Evolutionary conservation across 2,797 vertebrate genomes (phyloP).

Genomic region (Botia kubotai): DNA sequence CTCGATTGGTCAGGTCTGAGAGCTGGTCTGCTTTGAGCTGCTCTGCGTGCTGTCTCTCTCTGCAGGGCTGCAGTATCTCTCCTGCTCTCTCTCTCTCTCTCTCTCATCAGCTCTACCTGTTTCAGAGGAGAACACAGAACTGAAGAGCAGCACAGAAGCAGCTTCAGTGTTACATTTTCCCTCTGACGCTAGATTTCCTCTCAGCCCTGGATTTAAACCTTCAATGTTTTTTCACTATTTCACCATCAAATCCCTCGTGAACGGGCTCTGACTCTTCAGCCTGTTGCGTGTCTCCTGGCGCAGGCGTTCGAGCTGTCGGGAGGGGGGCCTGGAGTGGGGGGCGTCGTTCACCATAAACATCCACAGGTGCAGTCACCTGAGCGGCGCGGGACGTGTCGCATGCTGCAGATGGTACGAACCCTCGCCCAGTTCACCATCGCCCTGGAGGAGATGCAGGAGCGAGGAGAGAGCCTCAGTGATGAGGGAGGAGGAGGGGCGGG

Average conservation of each 20-base stretch:
- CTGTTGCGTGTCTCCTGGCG: conserved; percentile 19
- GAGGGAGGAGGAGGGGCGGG: conserved; percentile 71
- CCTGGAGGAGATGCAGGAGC: conserved; percentile 96
- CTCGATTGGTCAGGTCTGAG: conserved; percentile 63
- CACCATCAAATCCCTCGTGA: neutral
- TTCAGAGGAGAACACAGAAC: neutral
- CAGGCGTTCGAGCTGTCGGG: conserved; percentile 3
- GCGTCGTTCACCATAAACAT: conserved; percentile 55
- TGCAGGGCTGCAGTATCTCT: conserved; percentile 31
- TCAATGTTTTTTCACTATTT: neutral
- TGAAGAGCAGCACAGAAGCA: neutral
- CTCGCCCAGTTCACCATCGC: conserved; percentile 97
- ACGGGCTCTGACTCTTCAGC: neutral
- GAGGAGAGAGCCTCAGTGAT: conserved; percentile 81
- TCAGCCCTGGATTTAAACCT: conserved; percentile 17
- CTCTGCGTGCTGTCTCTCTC: conserved; percentile 71
- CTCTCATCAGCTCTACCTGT: conserved; percentile 37
- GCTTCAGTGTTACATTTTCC: neutral
- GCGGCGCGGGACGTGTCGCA: conserved; percentile 75
- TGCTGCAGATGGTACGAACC: conserved; percentile 99
- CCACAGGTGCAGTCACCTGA: conserved; percentile 56
- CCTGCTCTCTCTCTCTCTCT: conserved; percentile 32
- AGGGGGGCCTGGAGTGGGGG: conserved; percentile 16
- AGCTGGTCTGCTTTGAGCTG: conserved; percentile 37
- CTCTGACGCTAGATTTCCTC: conserved; percentile 23